A percentile compares a stretch with the other conserved stretches of the same genome.
Evolutionary conservation across 2,888 invertebrate species (phyloP).

Genomic region (Deilephila elpenor): DNA sequence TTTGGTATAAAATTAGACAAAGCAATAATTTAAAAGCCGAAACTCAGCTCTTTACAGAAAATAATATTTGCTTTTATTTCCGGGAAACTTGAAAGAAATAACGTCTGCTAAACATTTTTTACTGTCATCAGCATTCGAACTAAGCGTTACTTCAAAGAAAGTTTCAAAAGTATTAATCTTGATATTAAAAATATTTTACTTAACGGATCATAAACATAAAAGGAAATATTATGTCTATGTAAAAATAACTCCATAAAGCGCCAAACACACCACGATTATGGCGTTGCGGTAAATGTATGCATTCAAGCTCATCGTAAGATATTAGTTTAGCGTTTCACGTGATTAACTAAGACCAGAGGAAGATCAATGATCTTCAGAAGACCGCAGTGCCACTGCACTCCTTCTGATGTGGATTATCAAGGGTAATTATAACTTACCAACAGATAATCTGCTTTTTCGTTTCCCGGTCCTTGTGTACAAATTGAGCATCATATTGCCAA

Average conservation of each 20-base stretch:
- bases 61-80: background rate
- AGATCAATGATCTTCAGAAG: too few relatives aligned
- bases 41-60: background rate
- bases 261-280: background rate
- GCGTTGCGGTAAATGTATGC: too few relatives aligned
- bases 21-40: background rate
- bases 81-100: background rate
- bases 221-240: slow-evolving; percentile 37
- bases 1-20: too few relatives aligned
- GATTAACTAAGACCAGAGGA: too few relatives aligned
- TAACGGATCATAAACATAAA: slow-evolving; percentile 32
- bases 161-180: slow-evolving; percentile 3
- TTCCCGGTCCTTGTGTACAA: too few relatives aligned
- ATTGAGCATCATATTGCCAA: too few relatives aligned
- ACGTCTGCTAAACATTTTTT: background rate
- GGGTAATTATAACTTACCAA: too few relatives aligned
- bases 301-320: too few relatives aligned
- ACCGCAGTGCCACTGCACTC: too few relatives aligned
- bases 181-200: slow-evolving; percentile 12
- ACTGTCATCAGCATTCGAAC: background rate
- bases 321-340: too few relatives aligned
- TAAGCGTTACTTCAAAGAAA: slow-evolving; percentile 23
- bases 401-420: too few relatives aligned
- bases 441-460: too few relatives aligned
- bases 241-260: slow-evolving; percentile 40